Evolutionary conservation across 1,140 invertebrate genomes (phyloP), one percentile per base, ranked within the genome.

Genomic region (Argopecten irradians): DNA sequence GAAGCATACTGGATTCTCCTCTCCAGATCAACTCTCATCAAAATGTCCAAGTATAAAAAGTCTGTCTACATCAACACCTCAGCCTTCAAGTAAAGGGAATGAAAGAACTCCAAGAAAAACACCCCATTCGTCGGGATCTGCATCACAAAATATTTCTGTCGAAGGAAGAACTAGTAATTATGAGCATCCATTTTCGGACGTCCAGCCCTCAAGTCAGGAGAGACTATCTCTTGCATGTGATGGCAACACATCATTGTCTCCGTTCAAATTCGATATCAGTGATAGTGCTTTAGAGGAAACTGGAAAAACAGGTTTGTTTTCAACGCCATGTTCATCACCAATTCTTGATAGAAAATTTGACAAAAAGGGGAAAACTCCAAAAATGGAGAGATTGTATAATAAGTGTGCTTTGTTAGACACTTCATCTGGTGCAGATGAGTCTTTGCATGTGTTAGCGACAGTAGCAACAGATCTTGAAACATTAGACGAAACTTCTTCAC

Each of bases 401-500:
- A 71, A 71, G 55, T 71, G 55, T 71, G 55, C 55, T 71, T 71
- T n/a, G 28, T 71, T 71, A 28, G 55, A 71, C 55, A 71, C 55
- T n/a, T 71, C 55, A 5, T 5, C n/a, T 28, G 55, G 28, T 71
- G 55, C 55, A 71, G 55, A 71, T 28, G 28, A 71, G 16, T 71
- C 55, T 28, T n/a, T 71, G 28, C 55, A 71, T 71, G 11, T 71
- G 55, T 71, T 71, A 71, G 55, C 55, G 1, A 71, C 55, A 28
- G n/a, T 71, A 3, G 55, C 55, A 71, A 71, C 55, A 3, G 55
- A 71, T 71, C 55, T 71, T n/a, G 55, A 71, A 71, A 71, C 55
- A 28, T 16, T 71, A 3, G 55, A 71, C 28, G 16, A 71, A n/a
- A 71, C 55, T 16, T 46, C 43, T 71, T 71, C 55, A 71, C 55